Base-by-base conservation (phyloP, 2,888 invertebrate genomes). In the Frankliniella fusca region DNA sequence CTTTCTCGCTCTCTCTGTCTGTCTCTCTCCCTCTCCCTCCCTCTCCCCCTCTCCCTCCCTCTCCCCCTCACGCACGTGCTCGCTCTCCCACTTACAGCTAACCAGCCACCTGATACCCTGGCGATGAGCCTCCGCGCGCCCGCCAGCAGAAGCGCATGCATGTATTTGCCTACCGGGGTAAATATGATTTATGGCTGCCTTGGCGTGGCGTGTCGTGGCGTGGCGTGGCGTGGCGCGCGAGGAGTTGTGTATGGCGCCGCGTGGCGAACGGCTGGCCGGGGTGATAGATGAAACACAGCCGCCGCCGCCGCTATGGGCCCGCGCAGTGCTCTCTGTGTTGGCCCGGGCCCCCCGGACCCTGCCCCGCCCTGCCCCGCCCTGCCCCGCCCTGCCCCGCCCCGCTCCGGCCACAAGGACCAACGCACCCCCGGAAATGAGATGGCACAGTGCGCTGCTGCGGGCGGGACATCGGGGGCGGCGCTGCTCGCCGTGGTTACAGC, bases 111-210 rank as follows among this genome's bases (percentile, higher is more conserved):
- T 76, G 70, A 15, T 18, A 61, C 61, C n/a, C 61, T 10, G 70
- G 23, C 70, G 27, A 76, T 76, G 70, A 76, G 70, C 23, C 54
- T 11, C 54, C 54, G 54, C 7, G 54, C 54, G 3, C 18, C 27
- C 23, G 27, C 54, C 54, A 2, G 54, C 15, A 27, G 70, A 23
- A 8, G 27, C 70, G 23, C 70, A 11, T 23, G 23, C 23, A 23
- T 76, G 70, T 76, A 76, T 76, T 76, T 76, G 70, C 70, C 70
- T 23, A 27, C 70, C 5, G 61, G 61, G 61, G 70, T 76, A 23
- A 76, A 76, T 76, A 76, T 76, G 70, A 76, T 76, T 76, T 76
- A 76, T 76, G 70, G 70, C n/a, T 11, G 23, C 27, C 27, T 76
- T 76, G n/a, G 70, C 27, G 70, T 23, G 70, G 27, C 7, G 54